A percentile compares a stretch with the other conserved stretches of the same genome.
Conservation (phyloP, 2,888 invertebrate genomes). For the Mimas tiliae region DNA sequence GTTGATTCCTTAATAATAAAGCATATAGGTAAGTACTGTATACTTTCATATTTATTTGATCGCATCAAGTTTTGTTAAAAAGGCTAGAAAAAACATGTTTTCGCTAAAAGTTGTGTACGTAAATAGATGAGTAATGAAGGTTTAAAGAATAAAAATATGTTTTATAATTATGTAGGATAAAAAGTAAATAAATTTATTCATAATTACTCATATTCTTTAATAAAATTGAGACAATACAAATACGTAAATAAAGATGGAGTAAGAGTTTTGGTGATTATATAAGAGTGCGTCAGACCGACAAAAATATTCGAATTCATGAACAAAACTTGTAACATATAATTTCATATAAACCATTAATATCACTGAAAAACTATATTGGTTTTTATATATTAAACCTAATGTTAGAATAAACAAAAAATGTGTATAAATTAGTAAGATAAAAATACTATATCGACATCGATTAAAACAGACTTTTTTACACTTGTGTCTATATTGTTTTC, state of each 20-base stretch:
- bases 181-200: neutral
- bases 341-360: too few relatives aligned
- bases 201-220: too few relatives aligned
- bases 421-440: neutral
- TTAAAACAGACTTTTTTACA: neutral
- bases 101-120: too few relatives aligned
- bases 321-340: neutral
- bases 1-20: too few relatives aligned
- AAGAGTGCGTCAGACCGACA: neutral
- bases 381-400: neutral
- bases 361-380: neutral
- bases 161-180: too few relatives aligned
- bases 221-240: neutral
- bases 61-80: too few relatives aligned
- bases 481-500: neutral
- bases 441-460: neutral
- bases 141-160: too few relatives aligned
- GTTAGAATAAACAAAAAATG: neutral
- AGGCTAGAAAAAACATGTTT: too few relatives aligned
- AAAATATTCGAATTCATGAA: neutral
- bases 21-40: too few relatives aligned
- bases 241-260: neutral
- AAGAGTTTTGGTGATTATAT: neutral
- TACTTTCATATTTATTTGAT: too few relatives aligned
- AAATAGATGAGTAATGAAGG: too few relatives aligned